These are phyloP conservation scores for Lasioglossum lativentre DNA, from an alignment of 2,888 invertebrate genomes.

Conservation along the genomic window DNA sequence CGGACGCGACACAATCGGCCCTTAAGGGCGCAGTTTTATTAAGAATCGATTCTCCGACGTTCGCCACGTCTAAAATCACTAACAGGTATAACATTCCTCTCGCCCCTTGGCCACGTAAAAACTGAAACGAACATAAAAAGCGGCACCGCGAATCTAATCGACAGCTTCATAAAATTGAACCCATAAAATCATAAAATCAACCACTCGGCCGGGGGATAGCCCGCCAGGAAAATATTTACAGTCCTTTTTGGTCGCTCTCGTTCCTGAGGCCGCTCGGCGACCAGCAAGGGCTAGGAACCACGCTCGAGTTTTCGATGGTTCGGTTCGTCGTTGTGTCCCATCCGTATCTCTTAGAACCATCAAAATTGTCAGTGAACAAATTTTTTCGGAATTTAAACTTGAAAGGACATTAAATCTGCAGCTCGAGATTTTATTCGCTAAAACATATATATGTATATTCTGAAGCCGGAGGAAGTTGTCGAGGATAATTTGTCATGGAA, in stretches of 20 bases:
- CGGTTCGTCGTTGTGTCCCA: neutral
- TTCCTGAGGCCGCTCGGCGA: conserved; percentile 56
- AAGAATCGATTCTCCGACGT: conserved; percentile 8
- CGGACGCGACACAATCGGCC: conserved; percentile 13
- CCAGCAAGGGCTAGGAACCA: conserved; percentile 64
- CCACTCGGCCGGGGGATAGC: conserved; percentile 72
- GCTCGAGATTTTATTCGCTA: neutral
- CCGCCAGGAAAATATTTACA: conserved; percentile 77
- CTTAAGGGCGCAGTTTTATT: neutral
- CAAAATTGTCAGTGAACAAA: neutral
- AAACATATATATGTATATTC: neutral
- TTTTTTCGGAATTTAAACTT: neutral
- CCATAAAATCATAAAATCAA: conserved; percentile 84
- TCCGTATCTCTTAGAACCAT: neutral
- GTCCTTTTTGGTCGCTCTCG: conserved; percentile 70
- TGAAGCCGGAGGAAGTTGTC: neutral
- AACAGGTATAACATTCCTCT: conserved; percentile 44
- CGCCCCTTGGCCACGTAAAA: conserved; percentile 54
- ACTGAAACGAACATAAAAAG: conserved; percentile 71
- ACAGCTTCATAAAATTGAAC: conserved; percentile 84
- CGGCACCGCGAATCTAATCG: conserved; percentile 82
- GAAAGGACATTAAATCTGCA: neutral
- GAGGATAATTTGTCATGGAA: neutral
- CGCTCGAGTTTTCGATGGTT: conserved; percentile 10
- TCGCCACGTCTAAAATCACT: conserved; percentile 22